Percentiles rank a stretch among this genome's conserved stretches.
These are phyloP conservation scores for Drosophila truncata DNA, from an alignment of 1,140 invertebrate species.

Conservation along the genomic window DNA sequence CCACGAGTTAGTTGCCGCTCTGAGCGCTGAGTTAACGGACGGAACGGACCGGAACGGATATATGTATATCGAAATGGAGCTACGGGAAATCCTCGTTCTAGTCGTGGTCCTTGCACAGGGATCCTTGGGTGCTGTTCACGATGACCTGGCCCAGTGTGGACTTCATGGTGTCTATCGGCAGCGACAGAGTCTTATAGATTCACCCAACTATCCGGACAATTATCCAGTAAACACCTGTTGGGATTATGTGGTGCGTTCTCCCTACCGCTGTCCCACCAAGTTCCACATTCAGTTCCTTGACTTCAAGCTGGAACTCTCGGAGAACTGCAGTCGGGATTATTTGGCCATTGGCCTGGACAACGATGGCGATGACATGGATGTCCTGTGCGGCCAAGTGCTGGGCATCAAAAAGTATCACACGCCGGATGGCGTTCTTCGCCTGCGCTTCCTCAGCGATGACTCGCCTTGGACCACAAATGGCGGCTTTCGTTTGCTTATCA, in stretches of 20 bases:
- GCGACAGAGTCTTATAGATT: conserved; percentile 83
- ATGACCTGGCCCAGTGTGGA: conserved; percentile 73
- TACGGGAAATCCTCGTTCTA: conserved; percentile 9
- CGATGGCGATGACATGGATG: conserved; percentile 77
- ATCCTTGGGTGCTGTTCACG: conserved; percentile 56
- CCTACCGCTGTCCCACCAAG: conserved; percentile 85
- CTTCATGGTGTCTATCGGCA: conserved; percentile 72
- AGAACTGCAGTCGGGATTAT: conserved; percentile 86
- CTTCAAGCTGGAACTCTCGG: conserved; percentile 86
- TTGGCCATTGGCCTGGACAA: conserved; percentile 82
- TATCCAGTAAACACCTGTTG: conserved; percentile 86
- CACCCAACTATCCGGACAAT: conserved; percentile 86
- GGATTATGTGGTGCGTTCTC: conserved; percentile 86
- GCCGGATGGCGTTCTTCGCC: conserved; percentile 84
- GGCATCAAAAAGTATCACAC: conserved; percentile 86
- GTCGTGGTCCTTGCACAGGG: conserved; percentile 16
- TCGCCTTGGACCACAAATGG: conserved; percentile 79
- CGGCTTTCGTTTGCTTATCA: conserved; percentile 87
- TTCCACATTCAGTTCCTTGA: conserved; percentile 87
- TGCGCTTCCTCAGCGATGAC: conserved; percentile 83
- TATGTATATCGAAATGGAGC: conserved; percentile 28
- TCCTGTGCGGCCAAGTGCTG: conserved; percentile 86
- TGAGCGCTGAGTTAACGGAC: conserved; percentile 34
- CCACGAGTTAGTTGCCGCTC: conserved; percentile 64
- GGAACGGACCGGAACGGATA: neutral